Evolutionary conservation across 2,113 vertebrate genomes (phyloP), one percentile per base, ranked within the genome.

Genomic region (Heterochromis multidens): DNA sequence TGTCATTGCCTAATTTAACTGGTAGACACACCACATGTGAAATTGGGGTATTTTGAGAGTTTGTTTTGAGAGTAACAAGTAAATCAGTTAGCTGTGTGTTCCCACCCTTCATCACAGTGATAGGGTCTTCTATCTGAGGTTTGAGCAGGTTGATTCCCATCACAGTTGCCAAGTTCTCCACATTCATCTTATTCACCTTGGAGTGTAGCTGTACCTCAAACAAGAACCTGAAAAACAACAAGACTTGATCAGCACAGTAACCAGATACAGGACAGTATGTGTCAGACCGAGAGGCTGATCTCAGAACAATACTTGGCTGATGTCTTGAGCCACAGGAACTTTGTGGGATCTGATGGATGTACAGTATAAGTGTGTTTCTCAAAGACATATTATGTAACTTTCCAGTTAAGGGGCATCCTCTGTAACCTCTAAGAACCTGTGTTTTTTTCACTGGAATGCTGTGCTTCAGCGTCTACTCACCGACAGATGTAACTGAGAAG

Each of bases 141-240:
- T 97, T 97, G 74, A 99, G 96, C 85, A 99, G 96, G 93, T 99
- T 99, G 84, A 99, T 98, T 3, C 98, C 99, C 78, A 99, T 98
- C 86, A 99, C 99, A 0, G 98, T 99, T 4, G 98, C 98, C 93
- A 99, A 91, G 88, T 99, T 99, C 67, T 99, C 98, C 94, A 99
- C 97, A 0, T 97, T 98, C 99, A 99, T 99, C 94, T 99, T 99
- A 90, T 99, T 99, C 86, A 98, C 78, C 0, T 91, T 95, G 1
- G 97, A 97, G 79, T 97, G 97, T 67, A 95, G 89, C 88, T 99
- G 98, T 67, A 99, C 97, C 93, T 99, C 97, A 1, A 97, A 96
- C 19, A 99, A 95, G 88, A 99, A 99, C 93, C 99, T 99, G 94
- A 16, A 61, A 0, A 61, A 63, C 77, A 83, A 62, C 29, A 80